phyloP scores from a whole-genome alignment of 2,113 vertebrate genomes.

The Malaclemys terrapin region DNA sequence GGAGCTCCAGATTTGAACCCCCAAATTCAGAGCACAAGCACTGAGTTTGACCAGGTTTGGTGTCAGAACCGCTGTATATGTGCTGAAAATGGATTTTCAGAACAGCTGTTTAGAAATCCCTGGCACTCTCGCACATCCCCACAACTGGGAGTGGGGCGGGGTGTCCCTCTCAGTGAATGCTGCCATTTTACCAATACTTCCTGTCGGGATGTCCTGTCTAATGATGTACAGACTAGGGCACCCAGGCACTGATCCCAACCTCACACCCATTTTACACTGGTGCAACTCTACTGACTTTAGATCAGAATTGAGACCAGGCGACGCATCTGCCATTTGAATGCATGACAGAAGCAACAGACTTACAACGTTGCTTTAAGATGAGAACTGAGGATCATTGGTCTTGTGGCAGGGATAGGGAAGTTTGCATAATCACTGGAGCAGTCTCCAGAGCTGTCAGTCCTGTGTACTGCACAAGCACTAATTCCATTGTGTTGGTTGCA shows the following conservation, averaged over 20 bases:
- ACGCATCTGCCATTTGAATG: not conserved
- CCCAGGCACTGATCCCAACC: not conserved
- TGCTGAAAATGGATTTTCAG: not conserved
- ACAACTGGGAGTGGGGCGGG: fast-evolving
- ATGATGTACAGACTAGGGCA: not conserved
- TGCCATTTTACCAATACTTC: fast-evolving
- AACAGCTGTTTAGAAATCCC: not conserved
- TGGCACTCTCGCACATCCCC: not conserved
- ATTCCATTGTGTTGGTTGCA: not conserved
- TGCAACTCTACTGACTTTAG: not conserved
- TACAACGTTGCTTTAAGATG: not conserved
- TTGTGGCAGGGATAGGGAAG: not conserved
- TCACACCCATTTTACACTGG: not conserved
- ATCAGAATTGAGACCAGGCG: not conserved
- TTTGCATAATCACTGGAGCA: not conserved
- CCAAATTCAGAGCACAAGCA: not conserved
- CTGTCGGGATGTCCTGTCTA: not conserved
- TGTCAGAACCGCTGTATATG: fast-evolving
- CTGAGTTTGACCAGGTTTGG: not conserved
- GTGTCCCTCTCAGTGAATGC: not conserved
- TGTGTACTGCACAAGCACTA: fast-evolving
- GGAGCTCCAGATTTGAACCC: not conserved
- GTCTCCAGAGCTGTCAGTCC: not conserved
- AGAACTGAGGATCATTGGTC: not conserved
- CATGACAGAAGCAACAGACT: not conserved